Base-by-base conservation (phyloP, 2,113 vertebrate genomes). In the Cinclus mexicanus region DNA sequence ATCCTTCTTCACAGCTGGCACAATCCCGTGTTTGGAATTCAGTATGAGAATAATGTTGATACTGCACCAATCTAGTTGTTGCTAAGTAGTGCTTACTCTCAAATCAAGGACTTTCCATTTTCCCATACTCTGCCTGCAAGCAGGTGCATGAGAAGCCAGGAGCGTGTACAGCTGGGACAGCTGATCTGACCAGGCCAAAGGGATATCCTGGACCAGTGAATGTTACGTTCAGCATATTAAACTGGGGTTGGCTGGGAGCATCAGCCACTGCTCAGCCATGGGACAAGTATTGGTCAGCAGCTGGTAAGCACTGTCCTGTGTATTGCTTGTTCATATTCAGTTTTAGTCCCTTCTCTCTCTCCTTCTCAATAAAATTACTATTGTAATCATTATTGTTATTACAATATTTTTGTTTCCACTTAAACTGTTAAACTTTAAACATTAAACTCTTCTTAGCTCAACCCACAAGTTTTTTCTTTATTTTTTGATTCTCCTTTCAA, bases 221-320 rank as follows among this genome's bases (percentile, higher is more conserved):
- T 1, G 0, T 26, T 47, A 19, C 23, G 18, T 15, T 69, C 55
- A 26, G 14, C 31, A 42, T 22, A 35, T 19, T 19, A 49, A 76
- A 47, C 10, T 55, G 39, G 28, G 23, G 28, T 6, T 75, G 41
- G 63, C n/a, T 39, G 11, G 8, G 29, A n/a, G 1, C 16, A 61
- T 25, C 24, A 69, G 9, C 11, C 42, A 31, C 21, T 26, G 17
- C 47, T 35, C 0, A 0, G 14, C 1, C 1, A 14, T 41, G n/a
- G 39, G 41, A 69, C 47, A 75, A 29, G 21, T 41, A 68, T 11
- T 2, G 4, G n/a, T 17, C 47, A 69, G 17, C 1, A 0, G 55
- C 29, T 47, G 11, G 55, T 35, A 21, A 83, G 41, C n/a, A 69
- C 2, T 49, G n/a, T 42, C 63, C 21, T 31, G 8, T 6, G 39